phyloP scores from a whole-genome alignment of 2,888 invertebrate species.

The Dicyrtoma fusca region DNA sequence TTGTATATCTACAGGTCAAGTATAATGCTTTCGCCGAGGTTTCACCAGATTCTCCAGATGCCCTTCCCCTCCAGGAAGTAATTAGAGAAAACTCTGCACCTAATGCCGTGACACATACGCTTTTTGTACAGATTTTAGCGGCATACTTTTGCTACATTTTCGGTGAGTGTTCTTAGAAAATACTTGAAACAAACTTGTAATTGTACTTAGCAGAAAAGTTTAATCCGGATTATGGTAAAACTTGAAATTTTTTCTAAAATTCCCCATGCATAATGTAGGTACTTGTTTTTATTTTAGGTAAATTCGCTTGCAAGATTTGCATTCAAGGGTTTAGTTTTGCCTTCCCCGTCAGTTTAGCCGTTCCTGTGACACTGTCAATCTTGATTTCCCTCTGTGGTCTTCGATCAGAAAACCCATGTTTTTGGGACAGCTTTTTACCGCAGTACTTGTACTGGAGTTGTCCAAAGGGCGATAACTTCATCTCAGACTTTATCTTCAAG shows the following conservation, averaged over 20 bases:
- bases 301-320: slow-evolving; percentile 94
- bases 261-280: neutral
- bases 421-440: slow-evolving; percentile 82
- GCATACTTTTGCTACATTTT: slow-evolving; percentile 89
- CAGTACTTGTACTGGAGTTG: slow-evolving; percentile 91
- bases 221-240: slow-evolving; percentile 3
- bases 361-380: slow-evolving; percentile 84
- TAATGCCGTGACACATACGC: slow-evolving; percentile 44
- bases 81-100: slow-evolving; percentile 51
- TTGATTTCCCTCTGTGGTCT: slow-evolving; percentile 87
- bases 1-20: slow-evolving; percentile 18
- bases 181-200: neutral
- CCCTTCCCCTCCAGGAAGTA: slow-evolving; percentile 61
- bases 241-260: neutral
- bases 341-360: slow-evolving; percentile 90
- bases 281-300: slow-evolving; percentile 63
- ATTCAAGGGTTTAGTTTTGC: slow-evolving; percentile 98
- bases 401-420: slow-evolving; percentile 82
- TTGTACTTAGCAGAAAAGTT: neutral
- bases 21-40: slow-evolving; percentile 22
- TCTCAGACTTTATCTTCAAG: slow-evolving; percentile 80
- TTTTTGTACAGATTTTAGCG: slow-evolving; percentile 76
- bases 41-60: slow-evolving; percentile 73
- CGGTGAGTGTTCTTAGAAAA: slow-evolving; percentile 61
- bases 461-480: slow-evolving; percentile 73